phyloP scores from a whole-genome alignment of 2,797 vertebrate genomes.

The Scyliorhinus canicula region DNA sequence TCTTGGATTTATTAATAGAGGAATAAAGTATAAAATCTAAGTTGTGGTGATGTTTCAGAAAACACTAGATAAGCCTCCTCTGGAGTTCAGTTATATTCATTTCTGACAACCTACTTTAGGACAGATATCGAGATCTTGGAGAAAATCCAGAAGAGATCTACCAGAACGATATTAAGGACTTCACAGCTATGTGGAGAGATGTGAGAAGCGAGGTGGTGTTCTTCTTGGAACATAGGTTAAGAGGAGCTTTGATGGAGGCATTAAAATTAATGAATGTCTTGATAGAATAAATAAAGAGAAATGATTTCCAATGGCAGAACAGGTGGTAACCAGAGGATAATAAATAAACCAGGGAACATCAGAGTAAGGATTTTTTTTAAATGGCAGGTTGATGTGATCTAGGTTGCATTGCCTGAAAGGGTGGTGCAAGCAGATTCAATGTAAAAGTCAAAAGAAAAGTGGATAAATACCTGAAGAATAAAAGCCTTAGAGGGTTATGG shows the following conservation, averaged over 20 bases:
- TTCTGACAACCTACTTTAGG: neutral
- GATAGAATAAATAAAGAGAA: neutral
- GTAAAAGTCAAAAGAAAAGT: no score
- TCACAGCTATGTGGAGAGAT: neutral
- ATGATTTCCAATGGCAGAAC: neutral
- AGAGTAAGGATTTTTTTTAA: no score
- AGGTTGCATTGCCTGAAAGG: no score
- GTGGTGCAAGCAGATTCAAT: no score
- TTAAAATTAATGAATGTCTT: neutral
- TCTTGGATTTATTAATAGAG: no score
- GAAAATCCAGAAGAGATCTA: neutral
- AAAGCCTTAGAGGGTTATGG: no score
- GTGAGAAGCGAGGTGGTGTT: neutral
- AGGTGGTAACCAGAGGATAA: neutral
- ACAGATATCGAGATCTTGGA: neutral
- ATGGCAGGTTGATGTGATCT: no score
- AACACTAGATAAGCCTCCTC: no score
- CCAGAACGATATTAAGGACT: neutral
- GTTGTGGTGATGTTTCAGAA: no score
- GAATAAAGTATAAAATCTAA: no score
- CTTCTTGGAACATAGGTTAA: neutral
- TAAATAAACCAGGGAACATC: no score
- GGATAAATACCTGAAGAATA: no score
- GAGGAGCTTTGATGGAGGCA: neutral
- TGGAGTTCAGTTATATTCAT: neutral